A percentile compares a stretch with the other conserved stretches of the same genome.
phyloP scores from a whole-genome alignment of 2,888 invertebrate genomes.

The Nipponacmea schrenckii region DNA sequence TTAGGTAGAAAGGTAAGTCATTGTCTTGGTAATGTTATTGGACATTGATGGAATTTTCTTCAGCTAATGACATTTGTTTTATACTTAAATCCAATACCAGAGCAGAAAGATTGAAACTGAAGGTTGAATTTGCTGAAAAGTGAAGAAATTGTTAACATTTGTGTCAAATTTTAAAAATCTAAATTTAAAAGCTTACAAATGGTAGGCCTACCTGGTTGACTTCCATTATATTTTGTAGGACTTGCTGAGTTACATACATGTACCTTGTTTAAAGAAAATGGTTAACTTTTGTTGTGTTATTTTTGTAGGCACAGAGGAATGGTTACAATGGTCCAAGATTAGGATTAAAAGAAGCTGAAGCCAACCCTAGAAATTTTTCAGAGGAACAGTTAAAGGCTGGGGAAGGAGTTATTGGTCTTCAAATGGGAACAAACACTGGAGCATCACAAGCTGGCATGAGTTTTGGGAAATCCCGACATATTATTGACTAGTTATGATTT shows the following conservation, averaged over 20 bases:
- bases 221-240: too few relatives aligned
- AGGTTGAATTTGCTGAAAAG: too few relatives aligned
- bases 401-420: slow-evolving; percentile 86
- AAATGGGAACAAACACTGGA: slow-evolving; percentile 91
- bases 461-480: slow-evolving; percentile 58
- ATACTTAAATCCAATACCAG: too few relatives aligned
- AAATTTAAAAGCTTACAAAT: too few relatives aligned
- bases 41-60: too few relatives aligned
- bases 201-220: too few relatives aligned
- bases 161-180: too few relatives aligned
- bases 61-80: neutral
- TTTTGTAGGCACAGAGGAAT: slow-evolving; percentile 59
- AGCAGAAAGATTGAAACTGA: too few relatives aligned
- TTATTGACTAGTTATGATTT: slow-evolving; percentile 36
- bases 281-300: neutral
- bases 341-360: slow-evolving; percentile 95
- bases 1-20: slow-evolving; percentile 90
- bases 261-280: too few relatives aligned
- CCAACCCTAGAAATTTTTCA: slow-evolving; percentile 93
- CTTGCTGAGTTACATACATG: too few relatives aligned
- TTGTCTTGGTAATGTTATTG: neutral
- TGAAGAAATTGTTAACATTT: too few relatives aligned
- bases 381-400: slow-evolving; percentile 95
- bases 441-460: slow-evolving; percentile 95
- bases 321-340: slow-evolving; percentile 80